phyloP scores from a whole-genome alignment of 2,888 invertebrate species.

The Osmoderma eremita region DNA sequence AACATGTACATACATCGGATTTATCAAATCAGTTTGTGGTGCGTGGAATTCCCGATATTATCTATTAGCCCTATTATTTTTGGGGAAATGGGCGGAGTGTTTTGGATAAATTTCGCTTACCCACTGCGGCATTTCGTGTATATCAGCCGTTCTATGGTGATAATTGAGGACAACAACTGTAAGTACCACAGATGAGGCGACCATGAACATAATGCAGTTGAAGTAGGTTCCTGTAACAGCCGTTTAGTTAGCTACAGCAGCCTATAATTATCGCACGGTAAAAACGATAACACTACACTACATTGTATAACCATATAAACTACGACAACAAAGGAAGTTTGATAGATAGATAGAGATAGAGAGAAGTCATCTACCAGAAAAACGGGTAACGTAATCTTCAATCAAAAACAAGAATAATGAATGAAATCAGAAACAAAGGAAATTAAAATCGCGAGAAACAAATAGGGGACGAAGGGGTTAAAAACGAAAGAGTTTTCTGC shows the following conservation, averaged over 20 bases:
- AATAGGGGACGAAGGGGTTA: slow-evolving; percentile 12
- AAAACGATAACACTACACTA: slow-evolving; percentile 27
- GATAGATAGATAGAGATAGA: not conserved
- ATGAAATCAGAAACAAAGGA: slow-evolving; percentile 29
- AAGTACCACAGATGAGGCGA: slow-evolving; percentile 95
- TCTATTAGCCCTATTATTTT: no score
- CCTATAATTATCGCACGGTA: slow-evolving; percentile 33
- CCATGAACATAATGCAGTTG: slow-evolving; percentile 99
- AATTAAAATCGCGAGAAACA: slow-evolving; percentile 27
- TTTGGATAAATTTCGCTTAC: slow-evolving; percentile 69
- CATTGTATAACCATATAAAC: slow-evolving; percentile 44
- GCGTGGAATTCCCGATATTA: no score
- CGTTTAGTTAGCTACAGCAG: slow-evolving; percentile 47
- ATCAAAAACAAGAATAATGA: slow-evolving; percentile 30
- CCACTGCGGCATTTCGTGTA: slow-evolving; percentile 97
- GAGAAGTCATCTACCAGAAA: slow-evolving; percentile 37
- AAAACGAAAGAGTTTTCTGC: slow-evolving; percentile 10
- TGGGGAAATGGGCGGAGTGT: no score
- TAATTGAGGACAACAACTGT: slow-evolving; percentile 97
- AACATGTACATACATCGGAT: no score
- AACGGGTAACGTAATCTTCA: not conserved
- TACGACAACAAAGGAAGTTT: slow-evolving; percentile 41
- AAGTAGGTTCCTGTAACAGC: slow-evolving; percentile 86
- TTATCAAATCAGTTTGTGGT: no score
- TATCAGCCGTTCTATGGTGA: slow-evolving; percentile 96